Evolutionary conservation across 2,113 vertebrate species (phyloP), one percentile per base, ranked within the genome.

Genomic region (Protobothrops flavoviridis): DNA sequence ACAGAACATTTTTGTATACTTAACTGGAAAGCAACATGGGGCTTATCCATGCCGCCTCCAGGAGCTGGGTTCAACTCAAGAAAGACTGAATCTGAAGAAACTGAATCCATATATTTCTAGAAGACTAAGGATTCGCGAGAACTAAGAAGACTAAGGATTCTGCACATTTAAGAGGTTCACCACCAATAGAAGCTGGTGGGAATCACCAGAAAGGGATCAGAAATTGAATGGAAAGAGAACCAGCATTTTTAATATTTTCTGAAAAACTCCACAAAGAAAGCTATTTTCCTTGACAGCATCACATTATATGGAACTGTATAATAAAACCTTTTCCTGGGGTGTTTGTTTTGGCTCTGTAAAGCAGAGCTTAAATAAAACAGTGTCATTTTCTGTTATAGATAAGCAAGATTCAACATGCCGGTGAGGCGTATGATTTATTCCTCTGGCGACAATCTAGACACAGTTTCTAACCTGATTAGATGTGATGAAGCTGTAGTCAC

Each of bases 151-250:
- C 64, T 50, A 86, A 39, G 45, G 8, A n/a, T 33, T 0, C 4
- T 23, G 26, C 26, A 26, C 55, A 33, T 89, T 85, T 50, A 1
- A 0, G 0, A 26, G 86, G 90, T 5, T 23, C 45, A 92, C 89
- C 64, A 0, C n/a, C 21, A 5, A 11, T 11, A 12, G 33, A 53
- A 57, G 26, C 5, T 59, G 0, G 0, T 33, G 39, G 23, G 11
- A 93, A 92, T 93, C 87, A 56, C 4, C 61, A 15, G 6, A 52
- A 10, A 39, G 69, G 45, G 69, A 5, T 39, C 69, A 39, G 6
- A 53, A 92, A 59, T 39, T 21, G 11, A 0, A 81, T 64, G 69
- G 81, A 39, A 1, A 1, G 48, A 89, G 3, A 4, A 64, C 8
- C 56, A 24, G 2, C 39, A 20, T 43, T 53, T 17, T 55, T 4